Conservation (phyloP, 2,888 invertebrate genomes). For the Rotaria magnacalcarata region DNA sequence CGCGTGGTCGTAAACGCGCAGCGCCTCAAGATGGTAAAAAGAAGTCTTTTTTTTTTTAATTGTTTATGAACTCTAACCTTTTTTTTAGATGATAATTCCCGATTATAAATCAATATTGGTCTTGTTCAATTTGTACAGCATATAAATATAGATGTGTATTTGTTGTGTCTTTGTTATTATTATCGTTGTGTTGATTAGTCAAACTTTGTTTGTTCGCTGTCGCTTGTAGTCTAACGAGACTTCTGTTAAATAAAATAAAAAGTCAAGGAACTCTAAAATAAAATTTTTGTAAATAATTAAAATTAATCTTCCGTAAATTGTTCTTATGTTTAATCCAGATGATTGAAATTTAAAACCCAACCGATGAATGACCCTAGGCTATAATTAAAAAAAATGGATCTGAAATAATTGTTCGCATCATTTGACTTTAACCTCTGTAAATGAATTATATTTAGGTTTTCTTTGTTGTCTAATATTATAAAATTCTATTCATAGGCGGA, state of each 20-base stretch:
- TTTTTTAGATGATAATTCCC: constrained; percentile 13
- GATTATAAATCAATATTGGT: not conserved
- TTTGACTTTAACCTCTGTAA: no score
- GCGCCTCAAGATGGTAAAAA: not conserved
- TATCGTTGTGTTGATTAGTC: not conserved
- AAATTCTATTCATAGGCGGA: no score
- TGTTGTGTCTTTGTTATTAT: not conserved
- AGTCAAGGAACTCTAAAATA: not conserved
- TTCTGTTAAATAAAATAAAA: not conserved
- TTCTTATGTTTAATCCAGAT: no score
- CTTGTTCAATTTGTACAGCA: not conserved
- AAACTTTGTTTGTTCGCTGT: not conserved
- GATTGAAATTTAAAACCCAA: no score
- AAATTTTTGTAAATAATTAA: no score
- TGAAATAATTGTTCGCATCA: no score
- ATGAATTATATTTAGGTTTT: no score
- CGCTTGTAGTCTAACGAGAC: not conserved
- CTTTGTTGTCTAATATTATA: no score
- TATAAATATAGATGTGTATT: not conserved
- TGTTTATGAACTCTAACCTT: not conserved
- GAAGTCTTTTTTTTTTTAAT: not conserved
- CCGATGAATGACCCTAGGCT: no score
- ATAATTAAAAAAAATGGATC: no score
- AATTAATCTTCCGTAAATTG: no score
- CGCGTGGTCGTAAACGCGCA: not conserved